phyloP scores from a whole-genome alignment of 1,140 invertebrate species.

The Drosophila nigromelanica region DNA sequence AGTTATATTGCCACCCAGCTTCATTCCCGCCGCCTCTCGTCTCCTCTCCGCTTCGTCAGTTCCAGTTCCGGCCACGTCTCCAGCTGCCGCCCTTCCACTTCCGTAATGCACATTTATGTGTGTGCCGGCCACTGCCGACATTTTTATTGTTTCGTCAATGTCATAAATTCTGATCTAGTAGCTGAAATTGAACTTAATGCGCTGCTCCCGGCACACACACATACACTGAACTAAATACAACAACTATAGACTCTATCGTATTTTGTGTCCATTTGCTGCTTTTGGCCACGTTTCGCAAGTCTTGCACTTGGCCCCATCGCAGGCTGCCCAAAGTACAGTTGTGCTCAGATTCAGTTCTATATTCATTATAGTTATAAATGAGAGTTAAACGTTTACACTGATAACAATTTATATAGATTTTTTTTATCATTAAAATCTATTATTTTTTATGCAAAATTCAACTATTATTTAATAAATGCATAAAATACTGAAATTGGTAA shows the following conservation, averaged over 20 bases:
- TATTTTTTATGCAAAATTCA: no score
- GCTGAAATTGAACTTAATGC: slow-evolving; percentile 82
- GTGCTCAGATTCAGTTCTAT: not conserved
- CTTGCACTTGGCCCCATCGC: slow-evolving; percentile 1
- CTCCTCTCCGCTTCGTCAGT: not conserved
- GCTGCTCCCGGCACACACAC: slow-evolving; percentile 15
- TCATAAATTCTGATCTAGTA: slow-evolving; percentile 81
- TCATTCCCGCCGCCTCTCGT: not conserved
- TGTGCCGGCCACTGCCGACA: slow-evolving; percentile 56
- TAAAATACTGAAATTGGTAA: no score
- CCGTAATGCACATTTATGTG: slow-evolving; percentile 77
- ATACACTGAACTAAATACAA: slow-evolving; percentile 5
- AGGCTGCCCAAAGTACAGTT: slow-evolving; percentile 36
- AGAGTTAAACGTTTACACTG: not conserved
- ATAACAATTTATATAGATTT: no score
- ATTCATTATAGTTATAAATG: not conserved
- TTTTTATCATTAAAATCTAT: no score
- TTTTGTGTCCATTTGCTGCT: not conserved
- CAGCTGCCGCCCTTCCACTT: slow-evolving; percentile 13
- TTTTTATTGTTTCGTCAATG: slow-evolving; percentile 83
- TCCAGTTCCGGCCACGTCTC: slow-evolving; percentile 15
- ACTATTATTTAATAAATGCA: no score
- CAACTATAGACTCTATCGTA: slow-evolving; percentile 16
- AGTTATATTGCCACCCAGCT: slow-evolving; percentile 56
- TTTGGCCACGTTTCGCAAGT: not conserved